Percentiles rank a stretch among this genome's conserved stretches.
Evolutionary conservation across 2,888 invertebrate species (phyloP).

Genomic region (Pachydiplax longipennis): DNA sequence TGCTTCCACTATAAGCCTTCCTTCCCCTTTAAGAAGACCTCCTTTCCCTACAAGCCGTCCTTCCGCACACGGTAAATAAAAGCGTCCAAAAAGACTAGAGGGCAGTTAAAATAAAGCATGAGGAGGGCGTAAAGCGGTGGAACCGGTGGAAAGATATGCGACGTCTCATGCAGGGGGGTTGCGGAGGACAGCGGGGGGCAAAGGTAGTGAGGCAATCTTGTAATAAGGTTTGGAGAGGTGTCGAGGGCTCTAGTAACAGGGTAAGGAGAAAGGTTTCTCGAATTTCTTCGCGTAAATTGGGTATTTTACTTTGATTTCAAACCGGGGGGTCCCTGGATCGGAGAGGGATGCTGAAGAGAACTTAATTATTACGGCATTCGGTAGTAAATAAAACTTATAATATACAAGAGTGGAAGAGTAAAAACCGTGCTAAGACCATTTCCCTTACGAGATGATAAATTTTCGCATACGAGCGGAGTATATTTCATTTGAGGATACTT

Average conservation of each 20-base stretch:
- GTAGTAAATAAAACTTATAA: too few relatives aligned
- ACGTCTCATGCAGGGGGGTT: neutral
- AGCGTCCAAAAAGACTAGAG: neutral
- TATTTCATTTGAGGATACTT: too few relatives aligned
- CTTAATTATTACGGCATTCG: too few relatives aligned
- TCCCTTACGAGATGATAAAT: too few relatives aligned
- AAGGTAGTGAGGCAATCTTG: neutral
- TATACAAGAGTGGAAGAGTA: too few relatives aligned
- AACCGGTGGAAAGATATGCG: conserved; percentile 26
- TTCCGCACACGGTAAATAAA: neutral
- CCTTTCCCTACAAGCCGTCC: neutral
- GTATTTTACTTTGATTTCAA: neutral
- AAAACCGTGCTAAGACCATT: too few relatives aligned
- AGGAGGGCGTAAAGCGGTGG: conserved; percentile 19
- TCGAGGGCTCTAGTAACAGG: neutral
- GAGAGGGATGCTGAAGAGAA: too few relatives aligned
- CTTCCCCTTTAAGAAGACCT: neutral
- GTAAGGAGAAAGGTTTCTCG: neutral
- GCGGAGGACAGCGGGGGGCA: neutral
- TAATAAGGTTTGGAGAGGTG: neutral
- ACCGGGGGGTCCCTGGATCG: neutral
- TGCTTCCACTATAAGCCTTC: neutral
- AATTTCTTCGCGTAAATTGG: conserved; percentile 9
- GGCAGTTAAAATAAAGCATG: conserved; percentile 10
- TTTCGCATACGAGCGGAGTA: too few relatives aligned